Evolutionary conservation across 2,888 invertebrate species (phyloP).

Genomic region (Ceratothoa steindachneri): DNA sequence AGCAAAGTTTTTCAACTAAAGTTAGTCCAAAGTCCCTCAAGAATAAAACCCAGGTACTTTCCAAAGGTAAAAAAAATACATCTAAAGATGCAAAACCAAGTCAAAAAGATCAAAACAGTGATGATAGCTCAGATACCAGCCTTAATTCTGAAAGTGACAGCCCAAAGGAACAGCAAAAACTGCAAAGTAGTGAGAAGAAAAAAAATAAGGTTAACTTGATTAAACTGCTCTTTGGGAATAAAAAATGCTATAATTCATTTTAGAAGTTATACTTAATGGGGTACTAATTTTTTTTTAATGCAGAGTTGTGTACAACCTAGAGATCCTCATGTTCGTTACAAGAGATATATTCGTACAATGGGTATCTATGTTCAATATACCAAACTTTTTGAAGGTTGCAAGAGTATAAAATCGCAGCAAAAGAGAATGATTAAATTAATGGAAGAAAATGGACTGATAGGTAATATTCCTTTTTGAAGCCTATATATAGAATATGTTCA

Average conservation of each 20-base stretch:
- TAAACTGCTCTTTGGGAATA: not conserved
- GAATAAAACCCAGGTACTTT: not conserved
- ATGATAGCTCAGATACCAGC: not conserved
- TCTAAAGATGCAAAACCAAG: not conserved
- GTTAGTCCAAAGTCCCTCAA: not conserved
- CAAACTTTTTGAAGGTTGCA: conserved; percentile 39
- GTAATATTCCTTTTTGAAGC: conserved; percentile 1
- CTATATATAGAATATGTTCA: not conserved
- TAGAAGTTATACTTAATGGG: not conserved
- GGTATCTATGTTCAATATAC: conserved; percentile 32
- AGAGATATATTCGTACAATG: conserved; percentile 21
- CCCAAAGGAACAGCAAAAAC: not conserved
- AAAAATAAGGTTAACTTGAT: no score
- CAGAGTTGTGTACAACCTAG: not conserved
- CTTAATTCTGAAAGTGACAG: not conserved
- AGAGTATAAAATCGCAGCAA: conserved; percentile 30
- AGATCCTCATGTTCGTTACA: conserved; percentile 15
- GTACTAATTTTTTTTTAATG: not conserved
- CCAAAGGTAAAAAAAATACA: not conserved
- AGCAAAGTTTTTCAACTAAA: no score
- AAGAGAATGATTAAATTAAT: conserved; percentile 36
- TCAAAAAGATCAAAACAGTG: not conserved
- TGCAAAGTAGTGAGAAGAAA: no score
- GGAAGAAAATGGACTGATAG: conserved; percentile 46
- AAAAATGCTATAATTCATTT: not conserved